Percentiles rank a stretch among this genome's conserved stretches.
Evolutionary conservation across 2,888 invertebrate species (phyloP).

Genomic region (Beris morrisii): DNA sequence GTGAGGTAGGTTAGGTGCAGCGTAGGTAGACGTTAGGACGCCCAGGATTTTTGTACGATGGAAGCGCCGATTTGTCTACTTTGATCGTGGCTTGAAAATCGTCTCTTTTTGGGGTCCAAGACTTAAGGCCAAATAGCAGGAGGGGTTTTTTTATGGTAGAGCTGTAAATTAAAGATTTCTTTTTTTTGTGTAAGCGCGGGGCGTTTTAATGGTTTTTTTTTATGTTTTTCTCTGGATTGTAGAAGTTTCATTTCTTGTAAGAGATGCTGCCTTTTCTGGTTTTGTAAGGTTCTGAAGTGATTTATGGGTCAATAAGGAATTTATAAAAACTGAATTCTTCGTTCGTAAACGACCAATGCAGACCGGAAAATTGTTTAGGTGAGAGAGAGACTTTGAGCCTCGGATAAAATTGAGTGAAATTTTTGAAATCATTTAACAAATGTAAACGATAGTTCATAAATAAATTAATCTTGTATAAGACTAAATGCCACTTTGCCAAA

Average conservation of each 20-base stretch:
- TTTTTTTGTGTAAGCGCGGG: constrained; percentile 29
- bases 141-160: constrained; percentile 26
- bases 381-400: too few relatives aligned
- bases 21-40: constrained; percentile 35
- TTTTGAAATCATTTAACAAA: too few relatives aligned
- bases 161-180: constrained; percentile 32
- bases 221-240: constrained; percentile 3
- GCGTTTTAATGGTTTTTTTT: constrained; percentile 30
- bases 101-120: neutral
- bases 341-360: too few relatives aligned
- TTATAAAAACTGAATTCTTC: constrained; percentile 5
- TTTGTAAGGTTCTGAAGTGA: neutral
- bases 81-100: constrained; percentile 17
- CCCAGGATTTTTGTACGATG: constrained; percentile 24
- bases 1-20: neutral
- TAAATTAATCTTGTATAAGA: too few relatives aligned
- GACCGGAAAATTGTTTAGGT: too few relatives aligned
- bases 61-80: constrained; percentile 38
- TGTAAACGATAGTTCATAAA: too few relatives aligned
- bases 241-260: neutral
- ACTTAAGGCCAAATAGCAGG: neutral
- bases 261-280: neutral
- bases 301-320: constrained; percentile 34
- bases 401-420: too few relatives aligned
- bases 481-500: too few relatives aligned